Conservation (phyloP, 2,888 invertebrate species). For the Tenthredo scrophulariae region DNA sequence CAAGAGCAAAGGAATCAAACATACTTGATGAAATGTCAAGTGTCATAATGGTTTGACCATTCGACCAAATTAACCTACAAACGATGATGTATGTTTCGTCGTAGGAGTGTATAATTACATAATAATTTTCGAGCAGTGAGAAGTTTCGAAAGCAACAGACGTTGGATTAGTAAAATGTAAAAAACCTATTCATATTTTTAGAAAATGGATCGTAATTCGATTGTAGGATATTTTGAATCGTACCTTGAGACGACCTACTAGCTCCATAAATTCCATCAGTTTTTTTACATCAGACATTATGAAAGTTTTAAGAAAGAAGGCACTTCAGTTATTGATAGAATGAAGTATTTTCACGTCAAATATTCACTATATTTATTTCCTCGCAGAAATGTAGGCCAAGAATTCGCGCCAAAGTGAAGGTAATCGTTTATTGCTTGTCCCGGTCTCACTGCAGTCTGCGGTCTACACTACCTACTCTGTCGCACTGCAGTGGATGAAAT, state of each 20-base stretch:
- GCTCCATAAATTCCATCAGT: constrained; percentile 84
- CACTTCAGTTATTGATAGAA: neutral
- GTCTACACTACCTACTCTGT: neutral
- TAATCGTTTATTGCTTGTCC: neutral
- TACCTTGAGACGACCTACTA: constrained; percentile 87
- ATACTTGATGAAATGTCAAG: constrained; percentile 14
- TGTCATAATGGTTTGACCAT: constrained; percentile 14
- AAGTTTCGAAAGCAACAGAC: neutral
- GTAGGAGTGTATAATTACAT: neutral
- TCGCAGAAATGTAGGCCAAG: neutral
- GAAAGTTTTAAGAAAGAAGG: neutral
- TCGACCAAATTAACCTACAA: constrained; percentile 50
- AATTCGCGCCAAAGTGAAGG: constrained; percentile 22
- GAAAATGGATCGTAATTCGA: neutral
- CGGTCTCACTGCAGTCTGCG: neutral
- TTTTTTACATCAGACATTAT: constrained; percentile 77
- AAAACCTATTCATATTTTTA: neutral
- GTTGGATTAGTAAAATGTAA: neutral
- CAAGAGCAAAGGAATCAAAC: neutral
- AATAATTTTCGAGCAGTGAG: neutral
- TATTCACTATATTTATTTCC: neutral
- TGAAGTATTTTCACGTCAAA: constrained; percentile 17
- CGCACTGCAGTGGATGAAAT: neutral
- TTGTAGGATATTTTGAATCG: constrained; percentile 1
- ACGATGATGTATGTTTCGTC: constrained; percentile 20